phyloP scores from a whole-genome alignment of 1,140 invertebrate species.

The Hestina assimilis region DNA sequence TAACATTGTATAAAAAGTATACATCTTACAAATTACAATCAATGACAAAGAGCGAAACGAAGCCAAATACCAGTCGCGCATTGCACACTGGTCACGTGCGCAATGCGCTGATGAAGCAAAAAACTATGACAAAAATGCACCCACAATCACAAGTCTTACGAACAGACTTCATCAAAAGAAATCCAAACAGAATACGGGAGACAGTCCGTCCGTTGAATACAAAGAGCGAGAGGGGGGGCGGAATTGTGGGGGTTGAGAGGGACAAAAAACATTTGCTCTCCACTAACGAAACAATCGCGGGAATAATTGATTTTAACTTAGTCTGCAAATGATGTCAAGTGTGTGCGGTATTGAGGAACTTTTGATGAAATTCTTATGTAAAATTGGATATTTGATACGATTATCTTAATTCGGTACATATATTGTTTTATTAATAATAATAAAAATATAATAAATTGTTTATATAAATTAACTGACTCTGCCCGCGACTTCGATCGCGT shows the following conservation, averaged over 20 bases:
- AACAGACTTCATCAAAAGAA: conserved; percentile 38
- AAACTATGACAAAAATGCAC: conserved; percentile 49
- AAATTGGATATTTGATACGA: too few species aligned
- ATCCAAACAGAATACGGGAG: conserved; percentile 33
- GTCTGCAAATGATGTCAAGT: conserved; percentile 38
- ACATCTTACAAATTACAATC: background rate
- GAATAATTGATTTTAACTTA: conserved; percentile 70
- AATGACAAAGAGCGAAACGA: conserved; percentile 1
- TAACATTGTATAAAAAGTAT: too few species aligned
- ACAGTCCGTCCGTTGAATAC: conserved; percentile 34
- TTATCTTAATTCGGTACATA: too few species aligned
- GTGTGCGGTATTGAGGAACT: background rate
- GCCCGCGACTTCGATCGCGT: too few species aligned
- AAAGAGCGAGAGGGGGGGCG: conserved; percentile 32
- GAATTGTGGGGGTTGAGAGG: conserved; percentile 16
- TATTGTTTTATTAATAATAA: too few species aligned
- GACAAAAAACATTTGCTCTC: conserved; percentile 49
- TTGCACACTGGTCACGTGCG: conserved; percentile 23
- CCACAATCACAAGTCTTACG: conserved; percentile 43
- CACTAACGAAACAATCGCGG: conserved; percentile 67
- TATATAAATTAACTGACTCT: too few species aligned
- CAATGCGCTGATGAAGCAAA: conserved; percentile 27
- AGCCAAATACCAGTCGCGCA: background rate
- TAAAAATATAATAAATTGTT: too few species aligned
- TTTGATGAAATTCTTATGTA: too few species aligned